Evolutionary conservation across 1,140 invertebrate species (phyloP), one percentile per base, ranked within the genome.

Genomic region (Delia radicum): DNA sequence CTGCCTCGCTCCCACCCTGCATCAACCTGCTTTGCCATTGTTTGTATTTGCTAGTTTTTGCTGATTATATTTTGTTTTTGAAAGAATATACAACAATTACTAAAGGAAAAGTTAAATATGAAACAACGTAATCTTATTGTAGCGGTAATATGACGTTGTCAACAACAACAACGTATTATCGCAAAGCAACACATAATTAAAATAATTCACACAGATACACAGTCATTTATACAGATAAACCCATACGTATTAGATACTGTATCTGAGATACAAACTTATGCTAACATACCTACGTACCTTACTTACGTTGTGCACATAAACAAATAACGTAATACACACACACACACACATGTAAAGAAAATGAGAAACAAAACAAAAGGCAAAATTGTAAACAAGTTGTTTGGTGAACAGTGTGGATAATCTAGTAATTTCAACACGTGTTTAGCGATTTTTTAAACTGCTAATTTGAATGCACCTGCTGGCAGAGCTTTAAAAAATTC

Each of bases 131-230:
- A 55, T 55, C 37, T 3, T 10, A 42, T 10, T n/a, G 13, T 33
- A 33, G 10, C 3, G 6, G 12, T 42, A 42, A 21, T 69, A 69
- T 69, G 65, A 69, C 65, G 65, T 69, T 69, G 65, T 69, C 29
- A 33, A 18, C 18, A 69, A 33, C 65, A 33, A 69, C 48, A 67
- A 67, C 0, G 12, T 67, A 18, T 67, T 67, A 31, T 29, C n/a
- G 65, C 65, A 69, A 69, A 69, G 65, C 65, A 69, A 33, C 65
- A 69, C 31, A 42, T n/a, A n/a, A n/a, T n/a, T n/a, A n/a, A n/a
- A n/a, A n/a, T n/a, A n/a, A n/a, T n/a, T n/a, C 65, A 33, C 48
- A 55, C n/a, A 42, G 37, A 42, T 42, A 42, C 37, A 42, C 37
- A 5, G 3, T 15, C 4, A 33, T 33, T 33, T 10, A 33, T 33